Conservation (phyloP, 1,140 invertebrate species). For the Lordiphosa clarofinis region DNA sequence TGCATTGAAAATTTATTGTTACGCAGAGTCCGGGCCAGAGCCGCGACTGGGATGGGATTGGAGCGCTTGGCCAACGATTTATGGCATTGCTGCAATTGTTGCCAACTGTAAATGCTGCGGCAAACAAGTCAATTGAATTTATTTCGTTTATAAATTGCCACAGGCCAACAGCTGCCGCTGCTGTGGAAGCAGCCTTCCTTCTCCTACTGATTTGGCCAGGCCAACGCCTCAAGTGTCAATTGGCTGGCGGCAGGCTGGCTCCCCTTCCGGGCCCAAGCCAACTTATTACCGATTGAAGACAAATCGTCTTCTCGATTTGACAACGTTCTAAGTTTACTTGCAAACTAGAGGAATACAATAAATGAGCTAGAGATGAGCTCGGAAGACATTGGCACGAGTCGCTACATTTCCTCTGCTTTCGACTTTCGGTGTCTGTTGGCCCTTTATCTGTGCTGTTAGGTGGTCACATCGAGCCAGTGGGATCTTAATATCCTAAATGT, state of each 20-base stretch:
- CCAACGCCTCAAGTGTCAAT: conserved; percentile 69
- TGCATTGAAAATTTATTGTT: conserved; percentile 78
- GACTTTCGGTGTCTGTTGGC: too few species aligned
- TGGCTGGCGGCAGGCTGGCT: conserved; percentile 36
- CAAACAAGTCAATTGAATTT: conserved; percentile 78
- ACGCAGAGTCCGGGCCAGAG: conserved; percentile 44
- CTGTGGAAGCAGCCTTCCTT: conserved; percentile 14
- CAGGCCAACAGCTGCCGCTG: conserved; percentile 28
- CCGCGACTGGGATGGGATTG: conserved; percentile 3
- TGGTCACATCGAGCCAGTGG: too few species aligned
- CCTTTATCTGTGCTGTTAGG: too few species aligned
- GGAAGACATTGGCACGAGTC: too few species aligned
- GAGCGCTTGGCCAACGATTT: conserved; percentile 63
- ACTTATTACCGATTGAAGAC: conserved; percentile 2
- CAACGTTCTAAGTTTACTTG: conserved; percentile 31
- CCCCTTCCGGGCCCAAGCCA: conserved; percentile 1
- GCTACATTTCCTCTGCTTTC: too few species aligned
- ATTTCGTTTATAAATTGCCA: conserved; percentile 77
- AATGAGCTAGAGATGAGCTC: too few species aligned
- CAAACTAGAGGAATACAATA: background rate
- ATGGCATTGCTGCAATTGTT: conserved; percentile 78
- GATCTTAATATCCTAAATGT: too few species aligned
- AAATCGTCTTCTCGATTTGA: conserved; percentile 35
- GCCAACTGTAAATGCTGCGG: conserved; percentile 77
- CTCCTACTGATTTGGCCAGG: conserved; percentile 7